These are phyloP conservation scores for Dolomedes plantarius DNA, from an alignment of 2,888 invertebrate genomes.

Conservation along the genomic window DNA sequence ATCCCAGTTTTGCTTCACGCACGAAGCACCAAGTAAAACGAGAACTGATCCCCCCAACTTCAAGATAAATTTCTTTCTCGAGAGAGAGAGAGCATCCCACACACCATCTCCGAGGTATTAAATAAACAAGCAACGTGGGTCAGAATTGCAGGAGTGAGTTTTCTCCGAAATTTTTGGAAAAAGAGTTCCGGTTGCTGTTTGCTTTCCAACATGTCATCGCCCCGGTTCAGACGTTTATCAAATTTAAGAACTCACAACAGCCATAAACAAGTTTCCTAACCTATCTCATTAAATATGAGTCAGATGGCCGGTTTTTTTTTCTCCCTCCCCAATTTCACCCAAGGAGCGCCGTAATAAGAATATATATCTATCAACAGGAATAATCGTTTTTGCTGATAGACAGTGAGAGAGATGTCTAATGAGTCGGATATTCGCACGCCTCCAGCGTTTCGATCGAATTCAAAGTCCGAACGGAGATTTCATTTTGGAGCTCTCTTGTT, in stretches of 20 bases:
- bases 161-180: not conserved
- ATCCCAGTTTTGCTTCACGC: too few relatives aligned
- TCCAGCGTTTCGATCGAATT: not conserved
- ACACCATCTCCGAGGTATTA: too few relatives aligned
- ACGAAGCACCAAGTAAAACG: too few relatives aligned
- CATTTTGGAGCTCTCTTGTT: not conserved
- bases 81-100: too few relatives aligned
- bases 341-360: not conserved
- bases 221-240: slow-evolving; percentile 38
- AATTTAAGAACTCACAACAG: not conserved
- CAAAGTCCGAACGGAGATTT: not conserved
- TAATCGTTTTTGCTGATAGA: slow-evolving; percentile 42
- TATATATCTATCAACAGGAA: slow-evolving; percentile 24
- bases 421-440: slow-evolving; percentile 41
- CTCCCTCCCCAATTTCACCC: not conserved
- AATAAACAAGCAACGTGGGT: too few relatives aligned
- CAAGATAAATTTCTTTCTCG: too few relatives aligned
- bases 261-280: slow-evolving; percentile 50
- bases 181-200: slow-evolving; percentile 38
- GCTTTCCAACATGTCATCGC: slow-evolving; percentile 43
- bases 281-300: slow-evolving; percentile 47
- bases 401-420: slow-evolving; percentile 24
- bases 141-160: too few relatives aligned
- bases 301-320: slow-evolving; percentile 11
- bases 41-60: too few relatives aligned